phyloP scores from a whole-genome alignment of 1,140 invertebrate genomes.

The Pseudachorutes palmiensis region DNA sequence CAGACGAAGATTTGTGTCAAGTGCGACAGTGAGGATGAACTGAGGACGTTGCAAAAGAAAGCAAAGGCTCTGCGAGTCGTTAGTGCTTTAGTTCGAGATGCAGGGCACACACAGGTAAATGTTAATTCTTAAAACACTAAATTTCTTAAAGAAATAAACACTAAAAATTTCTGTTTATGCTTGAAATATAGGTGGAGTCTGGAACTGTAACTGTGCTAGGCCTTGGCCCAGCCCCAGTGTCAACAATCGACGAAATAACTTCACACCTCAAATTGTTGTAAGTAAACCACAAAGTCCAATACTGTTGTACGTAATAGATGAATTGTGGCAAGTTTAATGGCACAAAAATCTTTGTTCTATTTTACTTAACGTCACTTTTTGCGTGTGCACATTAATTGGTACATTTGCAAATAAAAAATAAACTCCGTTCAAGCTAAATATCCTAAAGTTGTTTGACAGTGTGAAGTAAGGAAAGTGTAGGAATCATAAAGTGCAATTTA shows the following conservation, averaged over 20 bases:
- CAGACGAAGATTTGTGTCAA: slow-evolving; percentile 42
- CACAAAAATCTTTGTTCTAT: too few species aligned
- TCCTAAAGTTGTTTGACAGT: too few species aligned
- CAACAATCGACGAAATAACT: slow-evolving; percentile 69
- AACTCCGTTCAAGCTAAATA: too few species aligned
- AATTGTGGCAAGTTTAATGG: too few species aligned
- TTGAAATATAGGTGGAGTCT: slow-evolving; percentile 55
- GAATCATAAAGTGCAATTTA: too few species aligned
- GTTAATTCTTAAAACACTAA: slow-evolving; percentile 9
- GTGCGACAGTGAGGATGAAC: slow-evolving; percentile 52
- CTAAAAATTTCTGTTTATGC: background rate
- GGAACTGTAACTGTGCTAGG: slow-evolving; percentile 81
- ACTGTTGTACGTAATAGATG: too few species aligned
- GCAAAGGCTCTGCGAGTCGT: slow-evolving; percentile 61
- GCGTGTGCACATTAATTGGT: too few species aligned
- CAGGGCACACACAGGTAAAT: slow-evolving; percentile 61
- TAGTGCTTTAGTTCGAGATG: slow-evolving; percentile 69
- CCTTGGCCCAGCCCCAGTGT: slow-evolving; percentile 72
- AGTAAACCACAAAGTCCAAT: too few species aligned
- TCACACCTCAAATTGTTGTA: slow-evolving; percentile 79
- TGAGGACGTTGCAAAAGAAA: slow-evolving; percentile 55
- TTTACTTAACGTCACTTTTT: too few species aligned
- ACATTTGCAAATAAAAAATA: too few species aligned
- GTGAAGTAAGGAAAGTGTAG: too few species aligned
- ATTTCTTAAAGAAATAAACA: background rate